Evolutionary conservation across 1,140 invertebrate genomes (phyloP), one percentile per base, ranked within the genome.

Genomic region (Drosophila nannoptera): DNA sequence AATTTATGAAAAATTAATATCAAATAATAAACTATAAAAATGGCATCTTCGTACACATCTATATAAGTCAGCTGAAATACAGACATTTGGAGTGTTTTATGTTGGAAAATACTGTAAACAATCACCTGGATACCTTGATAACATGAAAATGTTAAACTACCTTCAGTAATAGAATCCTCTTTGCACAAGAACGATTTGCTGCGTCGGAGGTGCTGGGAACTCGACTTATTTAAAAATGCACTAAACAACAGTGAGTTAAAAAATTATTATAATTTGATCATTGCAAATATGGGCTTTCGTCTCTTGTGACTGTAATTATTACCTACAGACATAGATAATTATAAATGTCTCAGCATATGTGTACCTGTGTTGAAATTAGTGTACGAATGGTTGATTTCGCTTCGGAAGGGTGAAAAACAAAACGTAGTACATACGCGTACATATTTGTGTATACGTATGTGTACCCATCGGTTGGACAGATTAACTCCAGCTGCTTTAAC

Each of bases 361-460:
- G 14, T 49, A 7, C 22, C 50, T 61, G 38, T 45, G 62, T 61
- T 56, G 52, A 52, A 22, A 29, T 49, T 58, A 35, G 42, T 61
- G 62, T 55, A 75, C 62, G 67, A 70, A 71, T 45, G 49, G 33
- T 43, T 75, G 32, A 42, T 60, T 52, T 14, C 35, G 58, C 35
- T 49, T 63, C 72, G 68, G 72, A 72, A 75, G 72, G 77, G 72
- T 72, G 63, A 80, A 80, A 78, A 67, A 78, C 52, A 67, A 63
- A 62, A 45, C 9, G 42, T 60, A 64, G 8, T 22, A 31, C 14
- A 64, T 36, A 32, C 49, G 5, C 29, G 33, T 14, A 14, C 35
- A 12, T 32, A 29, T 55, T 22, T 32, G 60, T 36, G 16, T 8
- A 5, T 29, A 8, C 12, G 6, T 43, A n/a, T 43, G 12, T 43